Base-by-base conservation (phyloP, 1,140 invertebrate genomes). In the Aleiodes sp. region DNA sequence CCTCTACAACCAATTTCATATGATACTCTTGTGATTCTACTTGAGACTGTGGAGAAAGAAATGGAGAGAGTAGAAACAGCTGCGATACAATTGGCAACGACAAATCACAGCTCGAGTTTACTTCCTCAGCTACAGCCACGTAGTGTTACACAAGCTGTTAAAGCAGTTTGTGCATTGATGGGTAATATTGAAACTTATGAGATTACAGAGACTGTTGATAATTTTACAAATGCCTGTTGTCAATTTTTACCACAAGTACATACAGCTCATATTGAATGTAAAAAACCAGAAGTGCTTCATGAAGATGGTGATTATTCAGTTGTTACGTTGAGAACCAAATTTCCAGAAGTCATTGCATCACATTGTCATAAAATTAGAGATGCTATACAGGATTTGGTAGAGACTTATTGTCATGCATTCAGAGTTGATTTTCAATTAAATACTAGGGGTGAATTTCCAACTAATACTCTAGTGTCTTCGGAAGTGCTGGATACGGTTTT, bases 141-240 rank as follows among this genome's bases (percentile, higher is more conserved):
- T 71, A 86, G 91, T 16, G 90, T 96, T 41, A 88, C 93, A 16
- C 96, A 98, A 84, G 92, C 95, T 0, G 94, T 98, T 0, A 98
- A 98, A 86, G 95, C 94, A 0, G 92, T 99, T 7, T 96, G 95
- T 80, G 91, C 94, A 24, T 85, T 96, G 21, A 91, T 98, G 71
- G 94, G 94, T 9, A 92, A 92, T 66, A 90, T 98, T 2, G 94
- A 98, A 84, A 98, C 96, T 0, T 83, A 92, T 46, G 94, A 96
- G 76, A 90, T 97, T 1, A 92, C 91, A 2, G 89, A 92, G 67
- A 91, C 93, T 35, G 84, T 96, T 2, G 90, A 92, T 61, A 87
- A 89, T 31, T 90, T 95, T 70, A 89, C 91, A 8, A 88, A 89
- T 41, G 89, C 89, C 0, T 94, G 92, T 74, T 82, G 84, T 60